Evolutionary conservation across 2,797 vertebrate genomes (phyloP).

Genomic region (Podarcis siculus): DNA sequence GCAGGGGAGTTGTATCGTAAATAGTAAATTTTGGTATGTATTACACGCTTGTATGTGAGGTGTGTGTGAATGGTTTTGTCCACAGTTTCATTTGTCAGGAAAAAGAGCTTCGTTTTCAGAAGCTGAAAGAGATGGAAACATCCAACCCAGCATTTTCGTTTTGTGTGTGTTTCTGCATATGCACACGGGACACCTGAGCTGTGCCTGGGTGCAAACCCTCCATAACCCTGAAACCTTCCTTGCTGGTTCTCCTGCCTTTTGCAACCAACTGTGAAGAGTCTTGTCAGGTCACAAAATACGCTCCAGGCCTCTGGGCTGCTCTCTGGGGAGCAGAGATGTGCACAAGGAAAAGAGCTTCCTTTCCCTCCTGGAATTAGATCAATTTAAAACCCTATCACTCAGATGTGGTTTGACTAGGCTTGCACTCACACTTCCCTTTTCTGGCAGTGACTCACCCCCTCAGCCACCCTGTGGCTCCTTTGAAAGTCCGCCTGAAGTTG

Average conservation of each 20-base stretch:
- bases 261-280: too few relatives aligned
- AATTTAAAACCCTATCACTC: background rate
- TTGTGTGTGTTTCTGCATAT: background rate
- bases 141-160: background rate
- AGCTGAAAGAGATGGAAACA: background rate
- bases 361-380: background rate
- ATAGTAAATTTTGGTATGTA: too few relatives aligned
- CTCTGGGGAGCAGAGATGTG: background rate
- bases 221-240: too few relatives aligned
- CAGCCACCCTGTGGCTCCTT: background rate
- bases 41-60: too few relatives aligned
- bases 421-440: background rate
- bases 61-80: background rate
- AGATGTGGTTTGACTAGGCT: background rate
- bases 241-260: background rate
- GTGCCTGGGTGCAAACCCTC: background rate
- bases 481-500: background rate
- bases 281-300: background rate
- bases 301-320: background rate
- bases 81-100: background rate
- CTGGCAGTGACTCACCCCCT: background rate
- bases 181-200: too few relatives aligned
- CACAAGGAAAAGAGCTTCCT: background rate
- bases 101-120: background rate
- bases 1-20: too few relatives aligned